These are phyloP conservation scores for Chelonus formosanus DNA, from an alignment of 2,888 invertebrate species.

Conservation along the genomic window DNA sequence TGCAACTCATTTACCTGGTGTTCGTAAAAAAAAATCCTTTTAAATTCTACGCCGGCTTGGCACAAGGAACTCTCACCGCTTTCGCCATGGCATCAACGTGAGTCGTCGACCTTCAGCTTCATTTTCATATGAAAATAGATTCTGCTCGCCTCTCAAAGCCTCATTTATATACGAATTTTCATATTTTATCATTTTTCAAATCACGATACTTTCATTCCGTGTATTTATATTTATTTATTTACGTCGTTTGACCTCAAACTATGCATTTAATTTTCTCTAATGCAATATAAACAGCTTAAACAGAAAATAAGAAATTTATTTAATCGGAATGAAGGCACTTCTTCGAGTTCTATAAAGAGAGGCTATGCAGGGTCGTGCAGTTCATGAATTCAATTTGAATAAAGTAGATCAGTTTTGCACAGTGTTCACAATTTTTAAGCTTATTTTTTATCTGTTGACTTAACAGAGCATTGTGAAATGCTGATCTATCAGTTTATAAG, in stretches of 20 bases:
- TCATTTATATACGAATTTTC: constrained; percentile 42
- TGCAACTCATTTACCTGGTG: constrained; percentile 85
- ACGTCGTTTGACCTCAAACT: constrained; percentile 38
- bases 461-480: neutral
- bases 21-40: constrained; percentile 85
- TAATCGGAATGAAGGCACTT: no score
- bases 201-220: neutral
- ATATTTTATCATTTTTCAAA: neutral
- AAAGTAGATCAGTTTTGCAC: no score
- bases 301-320: no score
- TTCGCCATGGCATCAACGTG: constrained; percentile 92
- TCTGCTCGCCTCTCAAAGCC: constrained; percentile 61
- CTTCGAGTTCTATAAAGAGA: no score
- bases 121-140: constrained; percentile 49
- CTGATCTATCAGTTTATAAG: constrained; percentile 18
- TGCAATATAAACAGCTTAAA: constrained; percentile 47
- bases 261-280: constrained; percentile 61
- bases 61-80: constrained; percentile 86
- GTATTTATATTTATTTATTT: neutral
- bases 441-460: no score
- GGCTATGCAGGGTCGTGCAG: no score
- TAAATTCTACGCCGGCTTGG: constrained; percentile 83
- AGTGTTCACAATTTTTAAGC: no score
- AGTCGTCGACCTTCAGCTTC: constrained; percentile 66
- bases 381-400: no score